Conservation (phyloP, 2,797 vertebrate species). For the Danionella dracula region DNA sequence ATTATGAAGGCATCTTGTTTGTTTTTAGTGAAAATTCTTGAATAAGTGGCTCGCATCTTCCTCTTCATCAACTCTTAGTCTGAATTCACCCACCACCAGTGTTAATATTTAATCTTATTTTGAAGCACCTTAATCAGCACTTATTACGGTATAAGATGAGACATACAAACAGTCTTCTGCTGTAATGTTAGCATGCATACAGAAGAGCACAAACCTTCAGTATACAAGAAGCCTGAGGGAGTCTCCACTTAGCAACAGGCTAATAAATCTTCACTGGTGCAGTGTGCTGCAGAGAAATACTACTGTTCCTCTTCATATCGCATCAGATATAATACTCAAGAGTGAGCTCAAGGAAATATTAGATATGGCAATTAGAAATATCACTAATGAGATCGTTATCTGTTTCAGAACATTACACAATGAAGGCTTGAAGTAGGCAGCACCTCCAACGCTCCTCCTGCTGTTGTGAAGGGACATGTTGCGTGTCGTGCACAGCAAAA, state of each 20-base stretch:
- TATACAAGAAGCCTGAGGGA: slow-evolving; percentile 39
- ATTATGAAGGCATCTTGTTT: too few species aligned
- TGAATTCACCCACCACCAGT: too few species aligned
- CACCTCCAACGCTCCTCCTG: neutral
- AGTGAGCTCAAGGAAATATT: slow-evolving; percentile 32
- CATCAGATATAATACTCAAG: slow-evolving; percentile 38
- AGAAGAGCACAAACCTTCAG: slow-evolving; percentile 4
- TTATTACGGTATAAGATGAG: too few species aligned
- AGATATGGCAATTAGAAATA: slow-evolving; percentile 44
- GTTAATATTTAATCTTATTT: too few species aligned
- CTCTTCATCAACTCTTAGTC: too few species aligned
- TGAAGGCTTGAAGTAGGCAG: slow-evolving; percentile 3
- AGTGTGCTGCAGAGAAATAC: slow-evolving; percentile 24
- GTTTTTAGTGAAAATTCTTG: too few species aligned
- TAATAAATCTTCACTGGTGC: slow-evolving; percentile 46
- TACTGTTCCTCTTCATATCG: slow-evolving; percentile 34
- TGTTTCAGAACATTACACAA: slow-evolving; percentile 31
- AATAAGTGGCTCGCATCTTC: too few species aligned
- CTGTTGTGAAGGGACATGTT: slow-evolving; percentile 9
- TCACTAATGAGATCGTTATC: slow-evolving; percentile 39
- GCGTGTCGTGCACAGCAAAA: neutral
- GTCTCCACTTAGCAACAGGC: slow-evolving; percentile 31
- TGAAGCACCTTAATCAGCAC: too few species aligned
- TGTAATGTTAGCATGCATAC: slow-evolving; percentile 5
- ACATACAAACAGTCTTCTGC: too few species aligned